Evolutionary conservation across 1,140 invertebrate species (phyloP), one percentile per base, ranked within the genome.

Genomic region (Drosophila mojavensis): DNA sequence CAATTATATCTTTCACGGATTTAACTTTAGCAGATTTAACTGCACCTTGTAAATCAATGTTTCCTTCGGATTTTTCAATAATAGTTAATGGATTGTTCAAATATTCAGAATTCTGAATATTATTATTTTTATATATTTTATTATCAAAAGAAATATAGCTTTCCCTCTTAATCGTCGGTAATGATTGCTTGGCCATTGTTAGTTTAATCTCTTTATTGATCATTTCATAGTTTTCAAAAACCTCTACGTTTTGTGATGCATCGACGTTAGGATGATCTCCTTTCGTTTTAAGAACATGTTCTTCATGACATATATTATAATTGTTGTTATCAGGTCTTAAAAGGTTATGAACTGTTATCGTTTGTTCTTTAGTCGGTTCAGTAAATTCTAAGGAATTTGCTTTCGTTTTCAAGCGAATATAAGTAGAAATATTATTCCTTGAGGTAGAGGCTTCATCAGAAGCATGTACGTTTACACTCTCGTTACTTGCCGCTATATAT

Each of bases 1-100:
- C 92, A 48, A 92, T 92, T 28, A 92, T 91, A 45, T 92, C 91
- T 33, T 91, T 91, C 1, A 92, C 90, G 0, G 92, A 92, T 69
- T 84, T 90, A 11, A 61, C 66, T 60, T 91, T 86, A 2, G 45
- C 39, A 7, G 43, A 3, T 13, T 71, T 54, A 3, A 24, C 36
- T 33, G 13, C 20, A 0, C 47, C 13, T 10, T 56, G 24, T 17
- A 33, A n/a, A 13, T 47, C 39, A 6, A n/a, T 28, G 17, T 63
- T 43, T 1, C 10, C 51, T 1, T 70, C 66, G 11, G 33, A 3
- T 11, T 41, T 70, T 54, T 75, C 67, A 17, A 47, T 47, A 59
- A 67, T 70, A 3, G 53, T 20, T 33, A 70, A 43, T 2, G 66
- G 66, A 15, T 54, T 59, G 11, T 54, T 43, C 3, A 54, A 17